Percentiles rank a stretch among this genome's conserved stretches.
phyloP scores from a whole-genome alignment of 2,113 vertebrate genomes.

The Cnemophilus loriae region DNA sequence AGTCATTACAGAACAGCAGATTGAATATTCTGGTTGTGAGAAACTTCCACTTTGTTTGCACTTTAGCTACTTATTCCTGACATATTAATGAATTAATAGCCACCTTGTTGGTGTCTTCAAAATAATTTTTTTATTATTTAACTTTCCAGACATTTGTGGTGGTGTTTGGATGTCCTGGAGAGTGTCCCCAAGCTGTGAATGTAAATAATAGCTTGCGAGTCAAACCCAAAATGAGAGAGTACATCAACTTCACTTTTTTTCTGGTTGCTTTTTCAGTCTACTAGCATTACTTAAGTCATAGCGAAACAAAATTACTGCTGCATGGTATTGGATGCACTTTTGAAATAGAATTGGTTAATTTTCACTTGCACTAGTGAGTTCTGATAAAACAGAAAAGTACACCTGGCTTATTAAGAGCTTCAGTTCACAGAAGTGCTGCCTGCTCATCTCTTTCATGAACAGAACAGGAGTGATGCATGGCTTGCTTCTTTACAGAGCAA shows the following conservation, averaged over 20 bases:
- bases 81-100: not conserved
- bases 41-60: not conserved
- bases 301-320: not conserved
- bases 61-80: not conserved
- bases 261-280: not conserved
- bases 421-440: not conserved
- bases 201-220: not conserved
- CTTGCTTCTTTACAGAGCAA: not conserved
- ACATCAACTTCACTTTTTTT: not conserved
- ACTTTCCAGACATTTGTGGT: not conserved
- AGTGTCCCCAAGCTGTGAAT: not conserved
- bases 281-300: not conserved
- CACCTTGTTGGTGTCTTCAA: not conserved
- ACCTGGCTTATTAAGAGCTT: not conserved
- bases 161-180: not conserved
- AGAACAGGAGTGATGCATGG: not conserved
- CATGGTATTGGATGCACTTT: not conserved
- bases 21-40: not conserved
- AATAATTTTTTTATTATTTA: not conserved
- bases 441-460: not conserved
- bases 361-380: not conserved
- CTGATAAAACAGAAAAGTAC: not conserved
- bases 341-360: not conserved
- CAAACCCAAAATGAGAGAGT: not conserved
- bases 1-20: not conserved